These are phyloP conservation scores for Oxygymnocypris stewartii DNA, from an alignment of 2,113 vertebrate species.

Conservation along the genomic window DNA sequence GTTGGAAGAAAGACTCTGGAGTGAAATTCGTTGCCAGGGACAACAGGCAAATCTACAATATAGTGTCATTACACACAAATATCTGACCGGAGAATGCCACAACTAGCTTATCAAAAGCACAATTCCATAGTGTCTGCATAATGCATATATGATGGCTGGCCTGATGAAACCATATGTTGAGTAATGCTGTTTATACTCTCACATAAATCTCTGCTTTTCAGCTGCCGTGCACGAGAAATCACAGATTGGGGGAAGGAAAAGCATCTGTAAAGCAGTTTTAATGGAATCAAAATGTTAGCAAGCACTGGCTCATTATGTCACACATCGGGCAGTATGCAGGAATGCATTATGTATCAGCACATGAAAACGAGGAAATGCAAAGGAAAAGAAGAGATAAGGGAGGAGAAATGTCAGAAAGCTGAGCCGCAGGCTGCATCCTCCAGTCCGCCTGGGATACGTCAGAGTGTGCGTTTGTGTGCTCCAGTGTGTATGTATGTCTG, in stretches of 20 bases:
- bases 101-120: background rate
- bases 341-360: constrained; percentile 24
- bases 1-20: background rate
- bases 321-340: constrained; percentile 25
- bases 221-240: background rate
- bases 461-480: constrained; percentile 40
- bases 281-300: constrained; percentile 34
- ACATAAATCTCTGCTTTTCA: background rate
- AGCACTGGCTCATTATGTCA: constrained; percentile 29
- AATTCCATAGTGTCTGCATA: background rate
- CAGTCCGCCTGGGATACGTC: constrained; percentile 47
- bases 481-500: constrained; percentile 32
- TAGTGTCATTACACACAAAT: background rate
- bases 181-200: background rate
- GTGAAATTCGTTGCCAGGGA: constrained; percentile 14
- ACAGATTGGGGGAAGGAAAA: background rate
- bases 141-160: background rate
- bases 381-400: constrained; percentile 35
- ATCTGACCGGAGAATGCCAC: background rate
- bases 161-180: constrained; percentile 1
- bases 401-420: constrained; percentile 45
- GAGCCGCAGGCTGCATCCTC: constrained; percentile 42
- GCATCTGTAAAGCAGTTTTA: constrained; percentile 3
- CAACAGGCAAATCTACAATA: background rate
- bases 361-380: constrained; percentile 15